Base-by-base conservation (phyloP, 2,888 invertebrate genomes). In the Vesta saturnalis region DNA sequence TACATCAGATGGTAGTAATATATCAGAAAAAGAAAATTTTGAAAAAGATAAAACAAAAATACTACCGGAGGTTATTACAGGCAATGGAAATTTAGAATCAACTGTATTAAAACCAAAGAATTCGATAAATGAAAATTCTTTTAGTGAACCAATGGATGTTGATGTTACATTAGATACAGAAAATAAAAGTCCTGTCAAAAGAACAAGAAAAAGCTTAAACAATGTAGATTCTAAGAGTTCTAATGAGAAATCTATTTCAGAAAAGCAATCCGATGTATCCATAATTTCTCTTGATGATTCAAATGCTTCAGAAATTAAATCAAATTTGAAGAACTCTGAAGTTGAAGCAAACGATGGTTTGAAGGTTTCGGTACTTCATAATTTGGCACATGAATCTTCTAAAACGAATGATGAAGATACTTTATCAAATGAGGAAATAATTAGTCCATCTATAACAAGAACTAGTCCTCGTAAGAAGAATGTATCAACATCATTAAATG, bases 61-160 rank as follows among this genome's bases (percentile, higher is more conserved):
- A 4, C 39, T 3, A 8, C 2, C 1, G n/a, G 8, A 2, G 3
- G n/a, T 2, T n/a, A 39, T 6, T 39, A n/a, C n/a, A n/a, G n/a
- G n/a, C n/a, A 30, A 30, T 49, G 47, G 8, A 8, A 8, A 15
- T 49, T 14, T 4, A 49, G 16, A 49, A 49, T 1, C 18, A 14
- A 14, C 2, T 14, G 15, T 30, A 10, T 5, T n/a, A 46, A 46
- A 49, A n/a, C 8, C 3, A 16, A 5, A 49, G 15, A n/a, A 46
- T 4, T 46, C 46, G 46, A 46, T 30, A 30, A 10, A 6, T 39
- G 39, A 49, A 49, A 15, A 3, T 18, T 49, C 47, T 18, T 49
- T 49, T 49, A 8, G 15, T 49, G 47, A 49, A 49, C 47, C 47
- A 15, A 49, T 49, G 47, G 47, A 49, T 49, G 47, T 49, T 6